phyloP scores from a whole-genome alignment of 1,140 invertebrate species.

The Drosophila orena region DNA sequence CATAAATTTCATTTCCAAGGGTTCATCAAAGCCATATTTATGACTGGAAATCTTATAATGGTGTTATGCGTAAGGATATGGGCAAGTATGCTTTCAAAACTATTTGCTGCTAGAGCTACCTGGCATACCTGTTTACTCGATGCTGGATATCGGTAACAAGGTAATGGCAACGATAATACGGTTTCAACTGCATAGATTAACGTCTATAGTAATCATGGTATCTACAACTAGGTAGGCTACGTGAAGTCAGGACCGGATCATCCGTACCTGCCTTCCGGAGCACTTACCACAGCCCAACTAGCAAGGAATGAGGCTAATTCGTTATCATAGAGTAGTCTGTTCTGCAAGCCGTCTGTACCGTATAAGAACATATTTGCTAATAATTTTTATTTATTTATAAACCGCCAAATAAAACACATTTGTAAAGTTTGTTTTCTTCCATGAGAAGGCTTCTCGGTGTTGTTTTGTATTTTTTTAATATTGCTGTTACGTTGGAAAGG shows the following conservation, averaged over 20 bases:
- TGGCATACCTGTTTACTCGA: background rate
- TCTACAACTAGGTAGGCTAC: too few species aligned
- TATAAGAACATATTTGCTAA: too few species aligned
- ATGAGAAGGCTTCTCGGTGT: constrained; percentile 81
- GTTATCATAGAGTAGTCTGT: too few species aligned
- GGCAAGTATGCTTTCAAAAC: background rate
- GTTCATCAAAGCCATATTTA: too few species aligned
- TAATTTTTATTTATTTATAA: background rate
- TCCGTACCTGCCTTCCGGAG: too few species aligned
- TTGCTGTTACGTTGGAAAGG: constrained; percentile 67
- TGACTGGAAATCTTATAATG: background rate
- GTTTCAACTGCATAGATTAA: too few species aligned
- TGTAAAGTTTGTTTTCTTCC: constrained; percentile 38
- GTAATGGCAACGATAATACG: background rate
- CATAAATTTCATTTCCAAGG: background rate
- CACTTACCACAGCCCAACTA: too few species aligned
- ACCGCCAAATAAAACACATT: constrained; percentile 19
- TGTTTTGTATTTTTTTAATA: constrained; percentile 73
- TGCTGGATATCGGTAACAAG: background rate
- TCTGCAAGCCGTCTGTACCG: too few species aligned
- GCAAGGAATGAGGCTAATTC: too few species aligned
- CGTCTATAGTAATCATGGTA: too few species aligned
- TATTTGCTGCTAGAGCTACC: background rate
- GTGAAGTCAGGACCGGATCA: too few species aligned
- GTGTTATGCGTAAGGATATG: background rate